phyloP scores from a whole-genome alignment of 1,140 invertebrate genomes.

The Drosophila nebulosa region DNA sequence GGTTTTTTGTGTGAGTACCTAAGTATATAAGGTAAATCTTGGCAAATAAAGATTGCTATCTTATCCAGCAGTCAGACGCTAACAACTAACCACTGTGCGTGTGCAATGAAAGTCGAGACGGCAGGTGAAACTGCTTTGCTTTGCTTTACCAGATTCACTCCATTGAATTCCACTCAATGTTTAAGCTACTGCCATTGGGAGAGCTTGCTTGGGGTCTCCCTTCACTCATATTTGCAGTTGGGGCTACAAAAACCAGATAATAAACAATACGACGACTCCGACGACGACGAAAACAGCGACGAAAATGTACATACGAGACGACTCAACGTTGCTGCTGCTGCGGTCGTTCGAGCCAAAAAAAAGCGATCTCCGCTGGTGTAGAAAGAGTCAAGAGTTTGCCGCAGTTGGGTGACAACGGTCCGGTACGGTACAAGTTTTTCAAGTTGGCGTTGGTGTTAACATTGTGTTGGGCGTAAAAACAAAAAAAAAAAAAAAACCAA shows the following conservation, averaged over 20 bases:
- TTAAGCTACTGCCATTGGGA: slow-evolving; percentile 12
- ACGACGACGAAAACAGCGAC: neutral
- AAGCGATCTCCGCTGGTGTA: slow-evolving; percentile 54
- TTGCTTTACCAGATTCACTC: slow-evolving; percentile 1
- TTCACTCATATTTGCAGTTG: slow-evolving; percentile 53
- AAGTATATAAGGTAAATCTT: slow-evolving; percentile 3
- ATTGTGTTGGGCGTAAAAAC: neutral
- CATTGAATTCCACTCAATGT: slow-evolving; percentile 36
- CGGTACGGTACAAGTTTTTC: slow-evolving; percentile 28
- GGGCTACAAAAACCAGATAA: slow-evolving; percentile 49
- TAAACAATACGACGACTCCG: slow-evolving; percentile 11
- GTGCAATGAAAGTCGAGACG: slow-evolving; percentile 22
- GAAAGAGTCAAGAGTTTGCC: slow-evolving; percentile 42
- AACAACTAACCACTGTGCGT: neutral
- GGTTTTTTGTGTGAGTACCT: neutral
- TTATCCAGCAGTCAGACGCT: slow-evolving; percentile 5
- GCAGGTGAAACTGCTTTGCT: slow-evolving; percentile 36
- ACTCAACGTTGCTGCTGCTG: neutral
- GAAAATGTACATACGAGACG: neutral
- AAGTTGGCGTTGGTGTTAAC: slow-evolving; percentile 14
- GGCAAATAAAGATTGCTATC: slow-evolving; percentile 14
- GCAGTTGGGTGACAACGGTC: slow-evolving; percentile 15
- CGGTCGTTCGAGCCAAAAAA: slow-evolving; percentile 10
- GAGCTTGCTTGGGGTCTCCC: neutral
- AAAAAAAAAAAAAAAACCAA: neutral